Evolutionary conservation across 2,797 vertebrate species (phyloP), one percentile per base, ranked within the genome.

Genomic region (Gambusia yucatana): DNA sequence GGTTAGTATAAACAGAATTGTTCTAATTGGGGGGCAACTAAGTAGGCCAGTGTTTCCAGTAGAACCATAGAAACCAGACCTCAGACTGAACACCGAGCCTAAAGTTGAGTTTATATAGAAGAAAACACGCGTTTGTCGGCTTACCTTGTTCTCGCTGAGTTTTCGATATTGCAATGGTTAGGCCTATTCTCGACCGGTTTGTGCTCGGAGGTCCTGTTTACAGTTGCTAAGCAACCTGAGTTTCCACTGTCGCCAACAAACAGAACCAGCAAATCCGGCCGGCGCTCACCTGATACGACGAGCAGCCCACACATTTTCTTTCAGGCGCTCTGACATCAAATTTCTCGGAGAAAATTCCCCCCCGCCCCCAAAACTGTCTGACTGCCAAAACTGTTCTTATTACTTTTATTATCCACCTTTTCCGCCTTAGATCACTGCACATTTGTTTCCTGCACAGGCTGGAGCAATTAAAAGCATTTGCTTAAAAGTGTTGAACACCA

Each of bases 261-360:
- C 50, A 30, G 25, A 59, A n/a, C 5, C 50, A 74, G 73, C 6
- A 43, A 30, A 43, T 43, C 39, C n/a, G 20, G 46, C 52, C 20
- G 20, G n/a, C 8, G n/a, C n/a, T 6, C 17, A 75, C 55, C 41
- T 75, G 55, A 75, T 22, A 48, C 43, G 22, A 65, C 30, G 17
- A 76, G 44, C 22, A 48, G 20, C 55, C 73, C n/a, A 47, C 72
- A 73, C 36, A 39, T 73, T 73, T 55, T 41, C 72, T 52, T 55
- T 14, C 72, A 39, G 48, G 72, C 72, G 9, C 55, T 36, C 48
- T 47, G 50, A 72, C 39, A 46, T 46, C 76, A 72, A 10, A 77
- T 50, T 67, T 57, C 48, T 33, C 10, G 2, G 39, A 22, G 48
- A 70, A 50, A 30, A n/a, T 41, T 25, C 52, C 41, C 14, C 44